Evolutionary conservation across 2,113 vertebrate genomes (phyloP).

Genomic region (Peromyscus californicus): DNA sequence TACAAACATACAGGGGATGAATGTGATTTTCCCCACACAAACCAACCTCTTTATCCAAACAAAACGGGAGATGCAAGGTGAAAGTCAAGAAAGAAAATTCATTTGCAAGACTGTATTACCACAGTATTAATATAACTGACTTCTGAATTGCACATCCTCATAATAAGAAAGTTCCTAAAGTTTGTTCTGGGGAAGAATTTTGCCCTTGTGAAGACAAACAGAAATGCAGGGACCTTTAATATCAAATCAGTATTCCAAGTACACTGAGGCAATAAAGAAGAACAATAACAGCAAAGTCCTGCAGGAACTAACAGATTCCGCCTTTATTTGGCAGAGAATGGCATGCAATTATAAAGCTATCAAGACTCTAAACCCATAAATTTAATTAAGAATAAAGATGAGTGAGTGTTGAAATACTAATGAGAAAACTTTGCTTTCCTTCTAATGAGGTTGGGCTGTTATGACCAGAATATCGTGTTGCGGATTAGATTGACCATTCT

Average conservation of each 20-base stretch:
- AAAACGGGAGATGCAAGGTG: slow-evolving; percentile 21
- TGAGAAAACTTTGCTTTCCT: slow-evolving; percentile 75
- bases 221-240: slow-evolving; percentile 84
- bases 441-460: slow-evolving; percentile 43
- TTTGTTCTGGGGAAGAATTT: background rate
- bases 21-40: background rate
- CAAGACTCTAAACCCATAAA: slow-evolving; percentile 83
- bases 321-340: slow-evolving; percentile 84
- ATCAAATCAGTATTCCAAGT: slow-evolving; percentile 84
- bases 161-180: slow-evolving; percentile 1
- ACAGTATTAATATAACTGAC: background rate
- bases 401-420: slow-evolving; percentile 72
- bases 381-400: slow-evolving; percentile 86
- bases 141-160: slow-evolving; percentile 54
- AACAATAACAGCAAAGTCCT: slow-evolving; percentile 83
- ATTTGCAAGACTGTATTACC: background rate
- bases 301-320: slow-evolving; percentile 81
- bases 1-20: background rate
- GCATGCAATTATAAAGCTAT: slow-evolving; percentile 85
- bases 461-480: slow-evolving; percentile 38
- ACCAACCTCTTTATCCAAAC: slow-evolving; percentile 16
- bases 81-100: slow-evolving; percentile 34
- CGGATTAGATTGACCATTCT: background rate
- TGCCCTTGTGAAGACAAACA: slow-evolving; percentile 79
- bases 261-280: slow-evolving; percentile 84